Evolutionary conservation across 2,113 vertebrate genomes (phyloP), one percentile per base, ranked within the genome.

Genomic region (Plecturocebus donacophilus): DNA sequence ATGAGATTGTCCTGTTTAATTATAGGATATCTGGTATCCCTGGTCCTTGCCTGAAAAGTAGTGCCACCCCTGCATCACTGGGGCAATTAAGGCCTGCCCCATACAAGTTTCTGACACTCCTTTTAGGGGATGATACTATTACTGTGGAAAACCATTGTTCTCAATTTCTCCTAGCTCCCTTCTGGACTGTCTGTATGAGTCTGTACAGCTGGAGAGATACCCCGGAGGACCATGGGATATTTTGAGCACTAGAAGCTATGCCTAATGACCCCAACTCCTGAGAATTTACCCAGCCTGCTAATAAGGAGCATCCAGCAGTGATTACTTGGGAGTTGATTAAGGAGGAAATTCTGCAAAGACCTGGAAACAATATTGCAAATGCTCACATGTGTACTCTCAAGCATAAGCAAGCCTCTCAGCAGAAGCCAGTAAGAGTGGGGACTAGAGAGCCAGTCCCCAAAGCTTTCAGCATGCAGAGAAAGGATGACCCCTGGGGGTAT

Each of bases 291-390:
- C 80, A 91, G 84, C 9, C 66, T 45, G 40, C 42, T 70, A 77
- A 70, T 47, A 73, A 27, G 71, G 40, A 70, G 64, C 83, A 80
- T 71, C 83, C 87, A 75, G 47, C 83, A 66, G 61, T 42, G 86
- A 86, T 95, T 73, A 35, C 38, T 88, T 71, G 61, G 87, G 80
- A 86, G 12, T n/a, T 25, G 83, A 86, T 38, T 76, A 2, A 12
- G 54, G 17, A 91, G n/a, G 85, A 93, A 92, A 56, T 76, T 64
- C 87, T 47, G 30, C 1, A 30, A 76, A 6, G 81, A 71, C 52
- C 81, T 77, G 66, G 81, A 91, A 96, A 91, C 40, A 49, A 82
- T 40, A 90, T 56, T 58, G 45, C 88, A 77, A 68, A 61, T 85
- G 76, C 80, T 81, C 47, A 88, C 35, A 16, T 56, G n/a, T 27